Evolutionary conservation across 2,113 vertebrate species (phyloP).

Genomic region (Nycticorax nycticorax): DNA sequence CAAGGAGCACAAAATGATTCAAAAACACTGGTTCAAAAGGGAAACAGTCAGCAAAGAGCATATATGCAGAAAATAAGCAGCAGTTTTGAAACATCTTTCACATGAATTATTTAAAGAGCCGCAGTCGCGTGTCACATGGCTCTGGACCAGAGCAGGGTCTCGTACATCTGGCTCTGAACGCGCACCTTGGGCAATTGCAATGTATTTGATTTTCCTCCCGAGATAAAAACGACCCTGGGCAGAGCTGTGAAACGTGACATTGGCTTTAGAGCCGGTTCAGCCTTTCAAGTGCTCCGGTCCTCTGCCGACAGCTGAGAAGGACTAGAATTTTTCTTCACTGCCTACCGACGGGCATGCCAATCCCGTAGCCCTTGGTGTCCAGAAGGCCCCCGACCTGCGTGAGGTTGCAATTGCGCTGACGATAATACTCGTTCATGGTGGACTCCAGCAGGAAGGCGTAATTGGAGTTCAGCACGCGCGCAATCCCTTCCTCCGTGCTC

Average conservation of each 20-base stretch:
- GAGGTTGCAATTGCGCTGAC: slow-evolving; percentile 97
- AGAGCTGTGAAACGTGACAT: slow-evolving; percentile 38
- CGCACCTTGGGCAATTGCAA: background rate
- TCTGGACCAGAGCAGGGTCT: slow-evolving; percentile 32
- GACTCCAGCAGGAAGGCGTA: slow-evolving; percentile 97
- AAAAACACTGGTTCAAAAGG: background rate
- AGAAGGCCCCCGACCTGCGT: slow-evolving; percentile 97
- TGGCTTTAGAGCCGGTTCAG: slow-evolving; percentile 32
- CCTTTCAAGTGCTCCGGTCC: slow-evolving; percentile 55
- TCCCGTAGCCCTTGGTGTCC: slow-evolving; percentile 99
- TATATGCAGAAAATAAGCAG: slow-evolving; percentile 20
- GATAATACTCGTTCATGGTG: slow-evolving; percentile 99
- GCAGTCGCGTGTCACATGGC: slow-evolving; percentile 30
- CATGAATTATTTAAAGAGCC: slow-evolving; percentile 11
- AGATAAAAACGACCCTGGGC: background rate
- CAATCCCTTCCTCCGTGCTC: slow-evolving; percentile 97
- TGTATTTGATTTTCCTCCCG: background rate
- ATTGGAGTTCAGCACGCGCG: slow-evolving; percentile 96
- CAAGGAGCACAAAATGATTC: background rate
- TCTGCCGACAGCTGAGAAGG: slow-evolving; percentile 67
- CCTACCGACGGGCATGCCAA: slow-evolving; percentile 96
- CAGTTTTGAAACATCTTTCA: slow-evolving; percentile 33
- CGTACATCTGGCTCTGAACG: background rate
- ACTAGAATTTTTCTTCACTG: slow-evolving; percentile 73
- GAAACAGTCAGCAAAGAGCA: slow-evolving; percentile 35